Evolutionary conservation across 1,140 invertebrate genomes (phyloP).

Genomic region (fruit fly (Drosophila melanogaster)): Release_6_plus_ISO1_MT NC_004354.4:10813501-10814000

Average conservation of each 20-base stretch:
- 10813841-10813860: slow-evolving; percentile 21
- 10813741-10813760: not conserved
- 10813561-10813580: slow-evolving; percentile 7
- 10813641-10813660: slow-evolving; percentile 12
- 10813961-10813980: slow-evolving; percentile 9
- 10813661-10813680: slow-evolving; percentile 54
- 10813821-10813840: slow-evolving; percentile 19
- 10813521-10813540: slow-evolving; percentile 26
- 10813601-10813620: slow-evolving; percentile 22
- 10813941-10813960: slow-evolving; percentile 4
- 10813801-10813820: slow-evolving; percentile 16
- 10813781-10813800: slow-evolving; percentile 14
- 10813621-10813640: slow-evolving; percentile 29
- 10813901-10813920: slow-evolving; percentile 5
- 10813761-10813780: not conserved
- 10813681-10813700: slow-evolving; percentile 41
- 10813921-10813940: slow-evolving; percentile 29
- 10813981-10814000: slow-evolving; percentile 14
- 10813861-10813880: slow-evolving; percentile 34
- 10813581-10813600: not conserved
- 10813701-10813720: slow-evolving; percentile 58
- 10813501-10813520: slow-evolving; percentile 23
- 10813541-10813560: slow-evolving; percentile 24
- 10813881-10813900: slow-evolving; percentile 8
- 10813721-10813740: slow-evolving; percentile 5